These are phyloP conservation scores for Sericinus montela DNA, from an alignment of 2,888 invertebrate species.

Conservation along the genomic window DNA sequence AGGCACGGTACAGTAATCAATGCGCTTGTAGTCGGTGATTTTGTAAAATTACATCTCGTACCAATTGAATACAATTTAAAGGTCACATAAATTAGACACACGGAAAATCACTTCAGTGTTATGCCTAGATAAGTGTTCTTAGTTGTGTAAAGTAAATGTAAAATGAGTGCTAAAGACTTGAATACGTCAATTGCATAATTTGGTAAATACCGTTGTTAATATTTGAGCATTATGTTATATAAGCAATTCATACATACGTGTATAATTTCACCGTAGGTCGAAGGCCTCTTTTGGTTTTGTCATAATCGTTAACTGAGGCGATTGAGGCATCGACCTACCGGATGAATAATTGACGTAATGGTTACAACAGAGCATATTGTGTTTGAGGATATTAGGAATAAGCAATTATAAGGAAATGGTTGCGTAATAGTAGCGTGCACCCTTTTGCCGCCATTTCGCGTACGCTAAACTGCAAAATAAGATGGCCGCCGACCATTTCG, in stretches of 20 bases:
- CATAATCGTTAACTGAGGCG: not conserved
- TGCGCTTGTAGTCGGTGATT: constrained; percentile 13
- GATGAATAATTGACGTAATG: not conserved
- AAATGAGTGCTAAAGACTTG: too few species aligned
- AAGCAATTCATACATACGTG: not conserved
- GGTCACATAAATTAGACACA: constrained; percentile 13
- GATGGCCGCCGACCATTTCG: constrained; percentile 68
- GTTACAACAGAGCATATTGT: not conserved
- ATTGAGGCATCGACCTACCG: not conserved
- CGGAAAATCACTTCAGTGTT: constrained; percentile 1
- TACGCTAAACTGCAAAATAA: constrained; percentile 50
- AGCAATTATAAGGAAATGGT: not conserved
- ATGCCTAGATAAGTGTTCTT: not conserved
- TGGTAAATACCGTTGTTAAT: too few species aligned
- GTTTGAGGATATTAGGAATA: not conserved
- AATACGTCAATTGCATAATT: too few species aligned
- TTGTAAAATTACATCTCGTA: constrained; percentile 13
- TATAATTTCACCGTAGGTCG: not conserved
- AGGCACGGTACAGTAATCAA: constrained; percentile 17
- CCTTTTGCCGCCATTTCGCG: constrained; percentile 55
- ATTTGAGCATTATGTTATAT: too few species aligned
- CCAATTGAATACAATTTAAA: constrained; percentile 12
- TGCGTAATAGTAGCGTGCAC: not conserved
- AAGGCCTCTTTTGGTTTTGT: not conserved
- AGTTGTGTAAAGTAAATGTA: not conserved